Evolutionary conservation across 2,888 invertebrate genomes (phyloP).

Genomic region (Hypomecis punctinalis): DNA sequence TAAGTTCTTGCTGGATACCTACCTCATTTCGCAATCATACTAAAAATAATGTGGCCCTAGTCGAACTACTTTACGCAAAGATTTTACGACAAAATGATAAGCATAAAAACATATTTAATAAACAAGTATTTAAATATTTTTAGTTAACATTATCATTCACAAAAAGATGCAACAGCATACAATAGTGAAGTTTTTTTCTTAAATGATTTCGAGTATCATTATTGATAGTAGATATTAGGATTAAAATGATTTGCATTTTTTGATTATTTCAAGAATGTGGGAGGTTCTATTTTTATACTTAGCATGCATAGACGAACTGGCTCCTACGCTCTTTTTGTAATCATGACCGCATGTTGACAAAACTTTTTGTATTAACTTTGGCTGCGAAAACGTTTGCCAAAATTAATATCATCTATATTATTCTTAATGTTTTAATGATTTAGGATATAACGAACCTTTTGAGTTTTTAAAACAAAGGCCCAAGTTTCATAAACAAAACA

Average conservation of each 20-base stretch:
- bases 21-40: no score
- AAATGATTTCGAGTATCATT: no score
- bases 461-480: slow-evolving; percentile 1
- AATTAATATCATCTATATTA: background rate
- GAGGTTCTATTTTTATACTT: background rate
- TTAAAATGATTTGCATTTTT: background rate
- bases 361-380: background rate
- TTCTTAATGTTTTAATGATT: background rate
- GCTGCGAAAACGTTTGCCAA: no score
- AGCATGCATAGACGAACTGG: background rate
- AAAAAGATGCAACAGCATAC: no score
- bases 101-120: no score
- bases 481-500: slow-evolving; percentile 20
- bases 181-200: no score
- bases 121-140: no score
- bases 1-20: no score
- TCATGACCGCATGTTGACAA: background rate
- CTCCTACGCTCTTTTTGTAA: background rate
- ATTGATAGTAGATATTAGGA: background rate
- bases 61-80: no score
- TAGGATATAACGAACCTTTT: background rate
- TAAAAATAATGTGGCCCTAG: no score
- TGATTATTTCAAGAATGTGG: background rate
- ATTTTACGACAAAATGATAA: no score
- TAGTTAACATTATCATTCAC: no score